Conservation (phyloP, 2,888 invertebrate species). For the Corbicula japonica region DNA sequence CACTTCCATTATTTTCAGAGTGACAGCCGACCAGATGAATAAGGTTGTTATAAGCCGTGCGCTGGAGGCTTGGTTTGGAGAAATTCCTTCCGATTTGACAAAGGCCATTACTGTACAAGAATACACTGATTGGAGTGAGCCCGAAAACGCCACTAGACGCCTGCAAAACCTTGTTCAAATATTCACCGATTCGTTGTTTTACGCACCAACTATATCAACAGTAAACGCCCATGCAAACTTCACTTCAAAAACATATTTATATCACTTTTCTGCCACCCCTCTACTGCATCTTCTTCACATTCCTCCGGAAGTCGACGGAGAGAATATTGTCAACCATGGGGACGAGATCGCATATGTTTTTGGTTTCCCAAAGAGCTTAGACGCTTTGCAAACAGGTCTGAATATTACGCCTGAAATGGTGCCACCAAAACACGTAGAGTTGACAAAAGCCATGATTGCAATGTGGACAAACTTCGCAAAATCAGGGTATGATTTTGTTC, state of each 20-base stretch:
- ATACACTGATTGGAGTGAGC: constrained; percentile 25
- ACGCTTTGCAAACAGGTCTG: not conserved
- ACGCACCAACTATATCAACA: constrained; percentile 24
- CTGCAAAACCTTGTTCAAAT: not conserved
- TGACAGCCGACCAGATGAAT: constrained; percentile 16
- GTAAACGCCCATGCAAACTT: constrained; percentile 6
- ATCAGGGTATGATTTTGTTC: constrained; percentile 1
- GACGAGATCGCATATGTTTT: constrained; percentile 32
- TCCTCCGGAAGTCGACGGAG: not conserved
- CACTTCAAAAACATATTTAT: constrained; percentile 19
- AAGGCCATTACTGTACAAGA: not conserved
- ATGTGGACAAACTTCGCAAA: constrained; percentile 28
- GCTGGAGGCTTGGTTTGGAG: constrained; percentile 2
- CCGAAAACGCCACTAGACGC: constrained; percentile 1
- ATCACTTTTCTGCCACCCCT: constrained; percentile 23
- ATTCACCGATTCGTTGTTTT: constrained; percentile 23
- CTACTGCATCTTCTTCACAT: not conserved
- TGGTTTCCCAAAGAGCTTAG: constrained; percentile 19
- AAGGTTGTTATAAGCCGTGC: constrained; percentile 12
- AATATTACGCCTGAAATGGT: not conserved
- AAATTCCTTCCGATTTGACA: constrained; percentile 14
- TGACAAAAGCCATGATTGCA: constrained; percentile 3
- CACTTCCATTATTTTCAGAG: not conserved
- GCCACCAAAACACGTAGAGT: not conserved
- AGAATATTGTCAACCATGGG: constrained; percentile 22